phyloP scores from a whole-genome alignment of 2,113 vertebrate genomes.

The Eurypyga helias region DNA sequence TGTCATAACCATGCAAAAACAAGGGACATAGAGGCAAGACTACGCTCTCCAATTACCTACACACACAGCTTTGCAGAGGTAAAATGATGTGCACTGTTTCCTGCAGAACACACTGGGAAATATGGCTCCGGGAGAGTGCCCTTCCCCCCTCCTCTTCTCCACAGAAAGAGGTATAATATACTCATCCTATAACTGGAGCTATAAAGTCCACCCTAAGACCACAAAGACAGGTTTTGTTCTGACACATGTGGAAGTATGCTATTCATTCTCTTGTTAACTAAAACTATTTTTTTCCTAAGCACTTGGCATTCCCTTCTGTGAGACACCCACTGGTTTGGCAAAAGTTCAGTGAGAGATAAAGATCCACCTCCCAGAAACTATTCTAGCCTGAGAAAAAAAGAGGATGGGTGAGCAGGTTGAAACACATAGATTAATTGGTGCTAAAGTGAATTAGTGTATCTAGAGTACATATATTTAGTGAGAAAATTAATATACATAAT shows the following conservation, averaged over 20 bases:
- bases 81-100: background rate
- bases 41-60: background rate
- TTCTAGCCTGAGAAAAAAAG: background rate
- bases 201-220: background rate
- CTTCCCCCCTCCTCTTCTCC: accelerated
- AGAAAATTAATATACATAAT: too few relatives aligned
- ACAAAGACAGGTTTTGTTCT: background rate
- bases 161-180: background rate
- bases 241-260: background rate
- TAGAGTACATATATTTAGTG: background rate
- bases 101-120: background rate
- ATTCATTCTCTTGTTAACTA: background rate
- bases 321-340: background rate
- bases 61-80: background rate
- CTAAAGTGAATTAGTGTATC: background rate
- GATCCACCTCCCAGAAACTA: background rate
- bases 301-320: background rate
- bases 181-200: background rate
- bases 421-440: background rate
- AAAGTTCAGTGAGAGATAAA: background rate
- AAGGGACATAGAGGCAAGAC: background rate
- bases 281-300: background rate
- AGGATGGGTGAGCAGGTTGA: background rate
- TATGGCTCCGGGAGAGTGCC: background rate
- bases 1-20: background rate